Evolutionary conservation across 2,888 invertebrate genomes (phyloP), one percentile per base, ranked within the genome.

Genomic region (Microchrysa polita): DNA sequence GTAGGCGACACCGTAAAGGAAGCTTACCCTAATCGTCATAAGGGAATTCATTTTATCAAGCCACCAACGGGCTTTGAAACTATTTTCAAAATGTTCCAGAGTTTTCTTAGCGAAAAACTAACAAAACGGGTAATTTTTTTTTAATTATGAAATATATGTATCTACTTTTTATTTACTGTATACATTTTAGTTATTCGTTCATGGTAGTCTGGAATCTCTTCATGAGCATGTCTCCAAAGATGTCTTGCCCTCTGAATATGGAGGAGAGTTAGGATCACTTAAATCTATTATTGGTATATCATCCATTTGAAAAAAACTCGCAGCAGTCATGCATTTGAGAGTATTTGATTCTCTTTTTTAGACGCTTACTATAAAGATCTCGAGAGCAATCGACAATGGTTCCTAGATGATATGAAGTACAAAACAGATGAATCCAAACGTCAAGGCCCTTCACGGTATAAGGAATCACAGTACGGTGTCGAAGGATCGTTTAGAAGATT

Each of bases 51-150:
- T 79, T 88, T 87, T 75, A 77, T 89, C 55, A 89, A 90, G 78
- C 86, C 87, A 1, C 88, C 89, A 0, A 72, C 86, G 0, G 86
- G 87, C 5, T 88, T 89, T 78, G 88, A 89, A 77, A 86, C 86
- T 0, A 74, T 89, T 14, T 88, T 87, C 77, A 86, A 86, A 76
- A 81, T 88, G 34, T 82, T 89, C 59, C 88, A 87, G 78, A 79
- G 80, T 16, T 85, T 90, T 76, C 81, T 90, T 73, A 88, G 86
- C 75, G 88, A 89, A 72, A 90, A 90, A 80, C 86, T 89, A 78
- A 86, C 79, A 78, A 85, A 81, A 53, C 83, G 89, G 80, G 89
- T 89, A 84, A 85, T 16, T 12, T 1, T 10, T 34, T 5, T 2
- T 12, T 4, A 27, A 18, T 23, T 10, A 63, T 10, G 16, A 16